Base-by-base conservation (phyloP, 2,888 invertebrate species). In the Zygogramma bicolorata region DNA sequence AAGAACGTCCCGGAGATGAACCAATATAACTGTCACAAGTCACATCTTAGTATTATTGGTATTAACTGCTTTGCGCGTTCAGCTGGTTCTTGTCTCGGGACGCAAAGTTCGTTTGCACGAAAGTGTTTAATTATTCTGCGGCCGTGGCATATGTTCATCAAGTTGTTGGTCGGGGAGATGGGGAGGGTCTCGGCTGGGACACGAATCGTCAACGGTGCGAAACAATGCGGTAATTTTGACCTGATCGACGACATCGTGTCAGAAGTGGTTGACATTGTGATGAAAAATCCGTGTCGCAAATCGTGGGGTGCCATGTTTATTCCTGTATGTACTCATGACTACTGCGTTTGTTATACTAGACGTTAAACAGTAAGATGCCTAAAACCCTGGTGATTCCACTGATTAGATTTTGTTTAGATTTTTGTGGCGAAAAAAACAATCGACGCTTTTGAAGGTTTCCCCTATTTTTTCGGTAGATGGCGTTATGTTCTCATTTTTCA, bases 1-100 rank as follows among this genome's bases (percentile, higher is more conserved):
- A 80, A 70, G 78, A 66, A 78, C 79, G 77, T 79, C 79, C 79
- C 79, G 72, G 68, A 78, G 79, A 81, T 73, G 81, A 80, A 81
- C 81, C 82, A 84, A 84, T 84, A 84, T 84, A 84, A 83, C 83
- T 84, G 83, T 82, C 83, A 81, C 79, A 65, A 81, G 77, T 78
- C 82, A 82, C 82, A 80, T 82, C 83, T 83, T 81, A 79, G 81
- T 81, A 82, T 78, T 78, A 82, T 78, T 76, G 77, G 73, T 72
- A 60, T 73, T 73, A 74, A 71, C 67, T 68, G 65, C 68, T 68
- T 59, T 59, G 7, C 27, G 34, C 49, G 46, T 59, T 60, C 31
- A 18, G 29, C 67, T 34, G 67, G 58, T 46, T 59, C 63, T 63
- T 29, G 63, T 63, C 29, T 46, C 46, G 18, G 61, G 40, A 59